A percentile compares a stretch with the other conserved stretches of the same genome.
phyloP scores from a whole-genome alignment of 2,888 invertebrate genomes.

The Netelia inedita region DNA sequence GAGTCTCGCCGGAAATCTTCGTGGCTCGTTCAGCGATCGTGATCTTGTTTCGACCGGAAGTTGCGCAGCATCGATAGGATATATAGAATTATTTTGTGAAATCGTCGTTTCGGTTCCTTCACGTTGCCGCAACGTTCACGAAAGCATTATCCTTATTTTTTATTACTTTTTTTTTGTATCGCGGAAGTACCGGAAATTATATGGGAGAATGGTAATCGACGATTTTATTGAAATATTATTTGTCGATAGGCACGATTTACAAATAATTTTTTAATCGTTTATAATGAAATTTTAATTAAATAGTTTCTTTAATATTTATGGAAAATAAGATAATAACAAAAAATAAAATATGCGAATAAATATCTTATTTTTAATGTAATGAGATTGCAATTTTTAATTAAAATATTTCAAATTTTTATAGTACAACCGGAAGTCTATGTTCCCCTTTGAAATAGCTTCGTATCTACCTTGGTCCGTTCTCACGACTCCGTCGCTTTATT shows the following conservation, averaged over 20 bases:
- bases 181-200: constrained; percentile 10
- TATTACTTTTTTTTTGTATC: not conserved
- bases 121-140: constrained; percentile 38
- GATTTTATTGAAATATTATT: not conserved
- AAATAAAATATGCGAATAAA: too few relatives aligned
- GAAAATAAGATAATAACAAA: too few relatives aligned
- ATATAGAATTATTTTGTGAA: constrained; percentile 58
- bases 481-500: not conserved
- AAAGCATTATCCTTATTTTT: not conserved
- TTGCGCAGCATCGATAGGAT: constrained; percentile 66
- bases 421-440: not conserved
- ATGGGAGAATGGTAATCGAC: not conserved
- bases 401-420: too few relatives aligned
- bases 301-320: too few relatives aligned
- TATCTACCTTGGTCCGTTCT: not conserved
- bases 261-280: too few relatives aligned
- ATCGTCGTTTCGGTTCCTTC: constrained; percentile 56
- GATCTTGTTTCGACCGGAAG: constrained; percentile 65
- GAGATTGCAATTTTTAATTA: too few relatives aligned
- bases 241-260: not conserved
- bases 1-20: constrained; percentile 63
- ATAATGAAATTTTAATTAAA: too few relatives aligned
- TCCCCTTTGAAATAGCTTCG: not conserved
- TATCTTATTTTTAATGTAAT: too few relatives aligned
- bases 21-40: constrained; percentile 63